These are phyloP conservation scores for Phyllostomus hastatus DNA, from an alignment of 2,113 vertebrate species.

Conservation along the genomic window DNA sequence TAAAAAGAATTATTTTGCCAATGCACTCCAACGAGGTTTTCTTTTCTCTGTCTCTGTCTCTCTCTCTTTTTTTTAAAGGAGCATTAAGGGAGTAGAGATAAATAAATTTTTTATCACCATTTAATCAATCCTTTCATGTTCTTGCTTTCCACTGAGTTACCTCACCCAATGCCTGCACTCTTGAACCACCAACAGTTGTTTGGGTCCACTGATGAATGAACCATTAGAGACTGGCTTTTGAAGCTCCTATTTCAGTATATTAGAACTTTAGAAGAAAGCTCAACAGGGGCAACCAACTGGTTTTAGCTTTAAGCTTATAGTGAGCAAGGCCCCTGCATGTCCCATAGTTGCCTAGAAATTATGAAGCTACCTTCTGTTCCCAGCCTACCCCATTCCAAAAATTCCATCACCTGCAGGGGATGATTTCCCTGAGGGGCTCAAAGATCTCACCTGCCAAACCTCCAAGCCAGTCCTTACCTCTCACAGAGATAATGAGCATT, in stretches of 20 bases:
- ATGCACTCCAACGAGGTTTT: background rate
- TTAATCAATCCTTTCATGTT: background rate
- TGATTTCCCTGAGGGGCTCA: background rate
- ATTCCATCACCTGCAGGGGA: background rate
- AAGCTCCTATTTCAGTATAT: background rate
- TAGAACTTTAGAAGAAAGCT: background rate
- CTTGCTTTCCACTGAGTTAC: background rate
- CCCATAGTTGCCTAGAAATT: constrained; percentile 27
- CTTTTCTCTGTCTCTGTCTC: too few species aligned
- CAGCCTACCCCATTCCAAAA: background rate
- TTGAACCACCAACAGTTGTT: background rate
- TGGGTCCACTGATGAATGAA: background rate
- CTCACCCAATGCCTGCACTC: background rate
- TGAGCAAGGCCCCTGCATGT: background rate
- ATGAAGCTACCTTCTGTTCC: background rate
- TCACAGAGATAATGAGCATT: constrained; percentile 39
- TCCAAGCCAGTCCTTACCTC: background rate
- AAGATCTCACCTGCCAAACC: background rate
- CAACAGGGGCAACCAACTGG: background rate
- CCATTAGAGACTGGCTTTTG: background rate
- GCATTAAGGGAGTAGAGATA: background rate
- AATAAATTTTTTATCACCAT: background rate
- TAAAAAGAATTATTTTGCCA: background rate
- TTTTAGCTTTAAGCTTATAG: constrained; percentile 10
- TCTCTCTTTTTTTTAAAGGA: background rate